Evolutionary conservation across 2,113 vertebrate species (phyloP).

Genomic region (Tenrec ecaudatus): DNA sequence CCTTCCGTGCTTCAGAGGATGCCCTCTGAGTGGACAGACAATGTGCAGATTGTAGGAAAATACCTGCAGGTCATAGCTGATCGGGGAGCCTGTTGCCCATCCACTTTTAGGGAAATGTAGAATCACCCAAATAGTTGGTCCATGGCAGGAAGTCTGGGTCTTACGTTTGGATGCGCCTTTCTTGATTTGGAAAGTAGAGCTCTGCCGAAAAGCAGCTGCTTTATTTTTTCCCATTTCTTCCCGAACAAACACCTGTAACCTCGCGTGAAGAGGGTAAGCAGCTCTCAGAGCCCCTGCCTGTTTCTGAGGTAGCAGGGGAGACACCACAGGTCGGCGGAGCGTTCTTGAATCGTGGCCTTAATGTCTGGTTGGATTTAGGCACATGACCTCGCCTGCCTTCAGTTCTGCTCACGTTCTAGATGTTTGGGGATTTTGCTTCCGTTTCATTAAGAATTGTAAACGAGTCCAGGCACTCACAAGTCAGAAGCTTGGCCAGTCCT

Average conservation of each 20-base stretch:
- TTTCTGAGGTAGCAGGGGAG: conserved; percentile 20
- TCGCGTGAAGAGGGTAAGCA: not conserved
- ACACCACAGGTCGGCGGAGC: not conserved
- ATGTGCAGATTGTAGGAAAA: not conserved
- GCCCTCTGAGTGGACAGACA: not conserved
- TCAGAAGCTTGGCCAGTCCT: not conserved
- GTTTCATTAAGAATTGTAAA: conserved; percentile 60
- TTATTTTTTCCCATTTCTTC: conserved; percentile 8
- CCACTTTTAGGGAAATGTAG: not conserved
- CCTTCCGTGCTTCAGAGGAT: conserved; percentile 1
- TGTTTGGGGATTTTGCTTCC: conserved; percentile 39
- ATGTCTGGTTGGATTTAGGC: not conserved
- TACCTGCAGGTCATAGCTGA: not conserved
- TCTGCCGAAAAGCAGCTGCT: not conserved
- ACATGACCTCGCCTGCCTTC: conserved; percentile 43
- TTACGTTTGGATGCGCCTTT: not conserved
- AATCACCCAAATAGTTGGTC: not conserved
- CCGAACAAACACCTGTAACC: not conserved
- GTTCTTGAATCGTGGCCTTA: not conserved
- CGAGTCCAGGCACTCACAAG: not conserved
- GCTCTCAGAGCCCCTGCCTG: not conserved
- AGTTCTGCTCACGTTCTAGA: conserved; percentile 2
- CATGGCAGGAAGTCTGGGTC: not conserved
- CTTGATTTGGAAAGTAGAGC: conserved; percentile 11
- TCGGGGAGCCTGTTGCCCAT: too few species aligned